Base-by-base conservation (phyloP, 2,888 invertebrate species). In the Panorpa germanica region DNA sequence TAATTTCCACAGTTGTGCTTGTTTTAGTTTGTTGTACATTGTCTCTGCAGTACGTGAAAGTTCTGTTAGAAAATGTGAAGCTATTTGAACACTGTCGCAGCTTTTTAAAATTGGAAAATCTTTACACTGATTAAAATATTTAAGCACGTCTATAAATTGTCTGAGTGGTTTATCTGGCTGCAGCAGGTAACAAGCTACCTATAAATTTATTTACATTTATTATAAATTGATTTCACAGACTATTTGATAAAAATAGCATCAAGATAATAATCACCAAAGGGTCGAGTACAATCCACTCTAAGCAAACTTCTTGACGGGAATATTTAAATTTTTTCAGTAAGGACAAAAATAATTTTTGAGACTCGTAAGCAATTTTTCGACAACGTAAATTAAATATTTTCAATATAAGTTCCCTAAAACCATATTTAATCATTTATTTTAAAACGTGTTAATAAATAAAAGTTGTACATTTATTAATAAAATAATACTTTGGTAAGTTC, bases 111-210 rank as follows among this genome's bases (percentile, higher is more conserved):
- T 43, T 3, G 51, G 51, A 40, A 41, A 54, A 13, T 46, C 38
- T 2, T 54, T 43, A 2, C 36, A 39, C 21, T 39, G 44, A 0
- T 41, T 42, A 12, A 57, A 15, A 7, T 50, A 30, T 37, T 48
- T 49, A 35, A 57, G 51, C 2, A 57, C 38, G 9, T 50, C 49
- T 7, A 44, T 39, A 38, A 61, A 59, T 21, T 45, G 47, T 12
- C 49, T 47, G 5, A 56, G 53, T 0, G 55, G 50, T 26, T 52
- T 46, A 29, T 61, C 61, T 2, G 61, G 56, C 12, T 56, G 50
- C 25, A 62, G 28, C 2, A 63, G 44, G 42, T 52, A 49, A 10
- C 48, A 53, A 2, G 53, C 61, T 17, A 61, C 51, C 55, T 57
- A 39, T 5, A 32, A 33, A 11, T 12, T 21, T 25, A 23, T 10